Conservation (phyloP, 2,797 vertebrate genomes). For the Myotis daubentonii region DNA sequence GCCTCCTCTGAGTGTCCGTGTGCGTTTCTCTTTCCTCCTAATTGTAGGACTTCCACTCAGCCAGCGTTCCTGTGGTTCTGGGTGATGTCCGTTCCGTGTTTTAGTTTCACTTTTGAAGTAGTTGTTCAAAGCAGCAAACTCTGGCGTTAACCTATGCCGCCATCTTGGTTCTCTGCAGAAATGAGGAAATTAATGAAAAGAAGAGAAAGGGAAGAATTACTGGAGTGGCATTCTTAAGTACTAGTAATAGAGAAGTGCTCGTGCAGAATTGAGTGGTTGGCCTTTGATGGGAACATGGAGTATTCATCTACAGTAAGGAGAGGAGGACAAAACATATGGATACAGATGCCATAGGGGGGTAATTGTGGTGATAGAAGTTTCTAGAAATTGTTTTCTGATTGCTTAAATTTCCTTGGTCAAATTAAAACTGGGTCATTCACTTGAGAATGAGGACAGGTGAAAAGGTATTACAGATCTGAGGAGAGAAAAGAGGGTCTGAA, state of each 20-base stretch:
- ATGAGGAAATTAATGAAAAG: neutral
- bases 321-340: neutral
- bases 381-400: neutral
- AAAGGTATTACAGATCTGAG: neutral
- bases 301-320: neutral
- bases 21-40: too few relatives aligned
- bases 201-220: neutral
- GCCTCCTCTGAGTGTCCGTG: too few relatives aligned
- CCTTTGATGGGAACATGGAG: neutral
- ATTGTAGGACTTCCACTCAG: too few relatives aligned
- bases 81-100: too few relatives aligned
- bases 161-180: too few relatives aligned
- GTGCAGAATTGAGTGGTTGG: neutral
- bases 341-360: neutral
- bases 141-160: too few relatives aligned
- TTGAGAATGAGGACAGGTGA: neutral
- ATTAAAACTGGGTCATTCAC: neutral
- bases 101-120: too few relatives aligned
- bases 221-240: neutral
- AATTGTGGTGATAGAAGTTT: neutral
- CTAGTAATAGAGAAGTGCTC: neutral
- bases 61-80: too few relatives aligned
- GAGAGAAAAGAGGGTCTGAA: neutral
- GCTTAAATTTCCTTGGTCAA: conserved; percentile 1
- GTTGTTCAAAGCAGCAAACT: too few relatives aligned